Percentiles rank a stretch among this genome's conserved stretches.
phyloP scores from a whole-genome alignment of 2,113 vertebrate species.

The Nettapus auritus region DNA sequence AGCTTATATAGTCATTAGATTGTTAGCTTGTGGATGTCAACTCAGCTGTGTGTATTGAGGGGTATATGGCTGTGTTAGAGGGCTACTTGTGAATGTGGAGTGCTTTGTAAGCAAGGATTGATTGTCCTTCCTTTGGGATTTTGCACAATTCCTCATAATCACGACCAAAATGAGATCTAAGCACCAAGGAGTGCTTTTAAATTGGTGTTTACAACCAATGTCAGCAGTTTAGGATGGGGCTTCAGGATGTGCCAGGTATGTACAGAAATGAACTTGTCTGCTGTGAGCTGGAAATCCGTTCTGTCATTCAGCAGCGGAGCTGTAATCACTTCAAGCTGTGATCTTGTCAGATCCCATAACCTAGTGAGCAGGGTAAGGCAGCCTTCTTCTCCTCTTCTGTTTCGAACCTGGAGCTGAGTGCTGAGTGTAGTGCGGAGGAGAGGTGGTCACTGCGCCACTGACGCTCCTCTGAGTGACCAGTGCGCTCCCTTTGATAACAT shows the following conservation, averaged over 20 bases:
- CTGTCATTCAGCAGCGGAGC: neutral
- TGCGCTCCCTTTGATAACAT: neutral
- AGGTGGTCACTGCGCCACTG: neutral
- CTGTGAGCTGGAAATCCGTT: neutral
- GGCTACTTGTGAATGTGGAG: neutral
- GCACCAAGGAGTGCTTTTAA: neutral
- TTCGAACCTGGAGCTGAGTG: fast-evolving
- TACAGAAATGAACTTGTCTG: neutral
- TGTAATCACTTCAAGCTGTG: neutral
- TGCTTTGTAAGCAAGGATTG: neutral
- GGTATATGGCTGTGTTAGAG: fast-evolving
- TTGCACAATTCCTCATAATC: neutral
- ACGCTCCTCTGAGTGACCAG: neutral
- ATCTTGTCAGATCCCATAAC: neutral
- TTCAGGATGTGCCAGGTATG: neutral
- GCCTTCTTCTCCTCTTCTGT: neutral
- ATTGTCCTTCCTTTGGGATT: neutral
- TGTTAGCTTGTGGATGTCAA: neutral
- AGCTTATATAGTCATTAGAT: neutral
- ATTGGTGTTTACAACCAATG: neutral
- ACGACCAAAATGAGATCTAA: neutral
- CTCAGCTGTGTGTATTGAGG: neutral
- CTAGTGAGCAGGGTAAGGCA: fast-evolving
- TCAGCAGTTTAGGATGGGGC: neutral
- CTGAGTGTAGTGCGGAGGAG: neutral